Conservation (phyloP, 2,113 vertebrate genomes). For the Pyxicephalus adspersus region DNA sequence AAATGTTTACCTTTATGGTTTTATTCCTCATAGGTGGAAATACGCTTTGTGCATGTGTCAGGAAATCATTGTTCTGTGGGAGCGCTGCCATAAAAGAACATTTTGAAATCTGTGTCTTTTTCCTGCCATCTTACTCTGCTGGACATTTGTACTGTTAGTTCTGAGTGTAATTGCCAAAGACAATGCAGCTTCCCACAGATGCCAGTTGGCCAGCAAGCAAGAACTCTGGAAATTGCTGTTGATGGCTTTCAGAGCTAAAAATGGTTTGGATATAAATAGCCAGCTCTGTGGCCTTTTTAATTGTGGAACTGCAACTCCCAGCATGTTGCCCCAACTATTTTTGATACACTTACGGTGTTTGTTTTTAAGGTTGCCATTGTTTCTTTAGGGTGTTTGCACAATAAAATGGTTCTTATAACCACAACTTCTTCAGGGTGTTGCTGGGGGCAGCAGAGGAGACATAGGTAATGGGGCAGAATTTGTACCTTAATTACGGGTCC, state of each 20-base stretch:
- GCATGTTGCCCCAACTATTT: not conserved
- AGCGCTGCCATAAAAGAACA: not conserved
- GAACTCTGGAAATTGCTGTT: not conserved
- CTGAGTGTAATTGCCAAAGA: slow-evolving; percentile 29
- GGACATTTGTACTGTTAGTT: slow-evolving; percentile 25
- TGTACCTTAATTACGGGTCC: no score
- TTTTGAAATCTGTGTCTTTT: not conserved
- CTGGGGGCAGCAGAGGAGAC: no score
- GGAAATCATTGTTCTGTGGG: not conserved
- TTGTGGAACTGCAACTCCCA: not conserved
- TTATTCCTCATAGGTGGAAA: not conserved
- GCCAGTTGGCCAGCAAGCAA: slow-evolving; percentile 9
- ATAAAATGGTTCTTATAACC: no score
- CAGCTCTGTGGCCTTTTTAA: no score
- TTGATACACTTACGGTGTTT: not conserved
- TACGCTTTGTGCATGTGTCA: not conserved
- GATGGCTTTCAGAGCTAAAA: slow-evolving; percentile 13
- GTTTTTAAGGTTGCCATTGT: no score
- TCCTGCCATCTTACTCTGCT: slow-evolving; percentile 20
- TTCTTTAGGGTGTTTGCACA: no score
- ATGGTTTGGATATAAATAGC: not conserved
- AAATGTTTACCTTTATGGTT: not conserved
- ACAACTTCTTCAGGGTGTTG: no score
- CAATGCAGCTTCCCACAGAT: slow-evolving; percentile 25
- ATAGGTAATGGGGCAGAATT: no score